Base-by-base conservation (phyloP, 2,113 vertebrate genomes). In the Anguilla japonica region DNA sequence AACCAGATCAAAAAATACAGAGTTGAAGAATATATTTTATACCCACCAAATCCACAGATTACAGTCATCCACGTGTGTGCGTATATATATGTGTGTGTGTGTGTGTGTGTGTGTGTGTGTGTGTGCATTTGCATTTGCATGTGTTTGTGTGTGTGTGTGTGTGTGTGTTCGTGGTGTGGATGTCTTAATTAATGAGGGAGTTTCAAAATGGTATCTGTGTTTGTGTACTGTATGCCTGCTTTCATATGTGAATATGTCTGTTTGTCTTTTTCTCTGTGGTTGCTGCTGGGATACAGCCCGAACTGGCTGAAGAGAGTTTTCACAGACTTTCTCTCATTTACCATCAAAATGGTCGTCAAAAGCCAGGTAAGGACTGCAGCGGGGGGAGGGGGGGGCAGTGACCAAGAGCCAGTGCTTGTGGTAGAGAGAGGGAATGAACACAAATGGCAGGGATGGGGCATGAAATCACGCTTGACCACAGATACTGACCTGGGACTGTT, bases 281-380 rank as follows among this genome's bases (percentile, higher is more conserved):
- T 26, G 60, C 60, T 67, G 22, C 60, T 26, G 34, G 41, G 5
- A 60, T 1, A 0, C 93, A 99, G 97, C 46, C 97, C 97, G 0
- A 95, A 96, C 80, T 98, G 96, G 96, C 89, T 98, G 81, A 97
- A 97, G 91, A 95, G 91, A 89, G 90, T 98, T 34, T 97, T 98
- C 90, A 97, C 95, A 0, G 93, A 97, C 87, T 96, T 98, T 91
- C 94, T 98, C 90, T 97, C 96, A 43, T 97, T 98, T 84, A 97
- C 97, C 0, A 91, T 98, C 85, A 97, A 97, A 91, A 84, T 98
- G 84, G 93, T 96, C 63, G 92, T 98, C 81, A 98, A 96, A 88
- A 92, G 94, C 0, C 97, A 98, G 97, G 98, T 98, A 89, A 96
- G 94, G 71, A 16, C 26, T 43, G 80, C 8, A 26, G 43, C 20